Percentiles rank a stretch among this genome's conserved stretches.
Conservation (phyloP, 2,888 invertebrate genomes). For the Loripinus fragilis region DNA sequence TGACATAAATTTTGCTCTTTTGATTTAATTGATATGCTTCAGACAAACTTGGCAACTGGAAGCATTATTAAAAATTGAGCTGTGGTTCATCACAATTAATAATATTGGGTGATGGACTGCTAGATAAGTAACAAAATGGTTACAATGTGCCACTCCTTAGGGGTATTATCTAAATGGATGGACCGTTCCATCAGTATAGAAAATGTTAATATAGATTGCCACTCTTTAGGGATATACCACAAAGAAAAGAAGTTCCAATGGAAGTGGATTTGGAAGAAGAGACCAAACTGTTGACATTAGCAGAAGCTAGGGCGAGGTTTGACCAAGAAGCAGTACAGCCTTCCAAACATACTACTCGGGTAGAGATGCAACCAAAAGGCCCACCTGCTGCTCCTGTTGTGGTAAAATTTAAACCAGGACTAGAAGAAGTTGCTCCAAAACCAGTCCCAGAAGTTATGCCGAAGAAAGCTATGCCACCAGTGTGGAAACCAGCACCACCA, state of each 20-base stretch:
- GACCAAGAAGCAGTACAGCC: constrained; percentile 56
- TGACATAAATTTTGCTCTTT: too few species aligned
- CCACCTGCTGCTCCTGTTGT: constrained; percentile 46
- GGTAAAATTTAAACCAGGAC: constrained; percentile 28
- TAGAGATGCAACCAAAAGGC: constrained; percentile 52
- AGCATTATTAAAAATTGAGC: too few species aligned
- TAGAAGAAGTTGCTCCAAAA: constrained; percentile 20
- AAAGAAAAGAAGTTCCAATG: constrained; percentile 21
- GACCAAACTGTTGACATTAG: constrained; percentile 65
- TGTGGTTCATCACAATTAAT: too few species aligned
- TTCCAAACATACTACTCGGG: constrained; percentile 44
- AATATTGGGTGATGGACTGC: too few species aligned
- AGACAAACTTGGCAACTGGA: too few species aligned
- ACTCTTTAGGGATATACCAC: not conserved
- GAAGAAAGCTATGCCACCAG: constrained; percentile 51
- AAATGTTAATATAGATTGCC: not conserved
- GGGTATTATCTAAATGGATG: too few species aligned
- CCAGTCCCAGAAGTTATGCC: constrained; percentile 50
- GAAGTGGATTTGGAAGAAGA: constrained; percentile 68
- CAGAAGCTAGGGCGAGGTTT: constrained; percentile 72
- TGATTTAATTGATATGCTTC: too few species aligned
- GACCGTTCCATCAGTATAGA: too few species aligned
- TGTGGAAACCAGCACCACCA: constrained; percentile 30
- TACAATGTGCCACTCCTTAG: too few species aligned
- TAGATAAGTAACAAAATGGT: too few species aligned